These are phyloP conservation scores for Limnephilus auricula DNA, from an alignment of 2,888 invertebrate genomes.

Conservation along the genomic window DNA sequence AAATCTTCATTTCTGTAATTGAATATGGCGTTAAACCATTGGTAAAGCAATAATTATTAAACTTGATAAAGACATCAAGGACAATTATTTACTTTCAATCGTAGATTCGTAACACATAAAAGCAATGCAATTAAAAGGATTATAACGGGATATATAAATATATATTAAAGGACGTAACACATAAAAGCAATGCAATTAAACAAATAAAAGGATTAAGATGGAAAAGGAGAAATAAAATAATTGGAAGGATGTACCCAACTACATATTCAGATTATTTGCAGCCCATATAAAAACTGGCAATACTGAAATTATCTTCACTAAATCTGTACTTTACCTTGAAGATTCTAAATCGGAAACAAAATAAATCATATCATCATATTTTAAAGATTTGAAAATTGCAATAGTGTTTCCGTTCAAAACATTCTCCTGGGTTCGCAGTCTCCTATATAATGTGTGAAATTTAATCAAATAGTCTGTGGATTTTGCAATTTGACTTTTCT, in stretches of 20 bases:
- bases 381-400: slow-evolving; percentile 31
- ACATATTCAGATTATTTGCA: too few species aligned
- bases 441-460: slow-evolving; percentile 30
- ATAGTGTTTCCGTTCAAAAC: slow-evolving; percentile 30
- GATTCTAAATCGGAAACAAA: slow-evolving; percentile 29
- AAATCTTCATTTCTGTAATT: slow-evolving; percentile 50
- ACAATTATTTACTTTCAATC: background rate
- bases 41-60: background rate
- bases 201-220: too few species aligned
- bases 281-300: background rate
- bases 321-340: slow-evolving; percentile 30
- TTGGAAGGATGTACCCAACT: too few species aligned
- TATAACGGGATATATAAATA: too few species aligned
- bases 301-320: background rate
- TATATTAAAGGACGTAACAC: too few species aligned
- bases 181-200: background rate
- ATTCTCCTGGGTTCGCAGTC: slow-evolving; percentile 52
- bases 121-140: background rate
- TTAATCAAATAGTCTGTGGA: slow-evolving; percentile 46
- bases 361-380: slow-evolving; percentile 41
- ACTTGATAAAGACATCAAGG: background rate
- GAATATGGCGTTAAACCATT: background rate
- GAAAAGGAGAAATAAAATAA: background rate
- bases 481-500: slow-evolving; percentile 48
- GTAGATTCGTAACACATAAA: background rate